These are phyloP conservation scores for Schizotus pectinicornis DNA, from an alignment of 2,888 invertebrate species.

Conservation along the genomic window DNA sequence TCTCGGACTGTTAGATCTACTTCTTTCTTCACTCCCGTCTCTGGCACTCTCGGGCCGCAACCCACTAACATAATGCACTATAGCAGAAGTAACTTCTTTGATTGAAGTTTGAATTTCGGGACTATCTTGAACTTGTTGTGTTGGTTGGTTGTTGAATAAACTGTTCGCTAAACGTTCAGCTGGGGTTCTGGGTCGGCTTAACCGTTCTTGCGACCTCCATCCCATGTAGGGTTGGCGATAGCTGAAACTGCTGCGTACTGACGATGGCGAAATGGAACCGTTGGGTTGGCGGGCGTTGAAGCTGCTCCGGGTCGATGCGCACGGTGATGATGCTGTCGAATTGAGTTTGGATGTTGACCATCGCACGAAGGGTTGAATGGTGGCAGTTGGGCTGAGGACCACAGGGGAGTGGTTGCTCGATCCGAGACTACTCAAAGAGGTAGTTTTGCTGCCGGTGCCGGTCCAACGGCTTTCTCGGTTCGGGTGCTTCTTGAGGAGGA, in stretches of 20 bases:
- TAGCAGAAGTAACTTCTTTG: constrained; percentile 91
- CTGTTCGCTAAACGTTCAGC: constrained; percentile 81
- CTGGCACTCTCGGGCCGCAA: constrained; percentile 63
- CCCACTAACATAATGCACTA: constrained; percentile 87
- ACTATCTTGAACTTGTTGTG: constrained; percentile 50
- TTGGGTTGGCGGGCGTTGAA: constrained; percentile 69
- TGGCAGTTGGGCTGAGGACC: constrained; percentile 55
- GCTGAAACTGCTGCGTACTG: constrained; percentile 77
- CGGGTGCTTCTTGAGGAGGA: constrained; percentile 78
- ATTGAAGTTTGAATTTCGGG: constrained; percentile 83
- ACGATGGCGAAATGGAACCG: constrained; percentile 68
- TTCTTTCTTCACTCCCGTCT: constrained; percentile 46
- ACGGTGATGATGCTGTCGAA: constrained; percentile 75
- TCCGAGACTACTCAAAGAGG: constrained; percentile 80
- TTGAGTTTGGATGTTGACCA: constrained; percentile 80
- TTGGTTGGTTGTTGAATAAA: constrained; percentile 53
- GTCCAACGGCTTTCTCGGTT: constrained; percentile 62
- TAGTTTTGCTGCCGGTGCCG: constrained; percentile 76
- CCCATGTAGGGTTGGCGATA: constrained; percentile 89
- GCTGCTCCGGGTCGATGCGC: constrained; percentile 75
- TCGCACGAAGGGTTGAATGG: constrained; percentile 63
- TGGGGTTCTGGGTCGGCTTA: constrained; percentile 81
- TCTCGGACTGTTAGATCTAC: constrained; percentile 58
- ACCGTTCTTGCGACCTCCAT: constrained; percentile 85
- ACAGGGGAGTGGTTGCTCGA: constrained; percentile 54